Conservation (phyloP, 2,797 vertebrate genomes). For the Neomorphus geoffroyi region DNA sequence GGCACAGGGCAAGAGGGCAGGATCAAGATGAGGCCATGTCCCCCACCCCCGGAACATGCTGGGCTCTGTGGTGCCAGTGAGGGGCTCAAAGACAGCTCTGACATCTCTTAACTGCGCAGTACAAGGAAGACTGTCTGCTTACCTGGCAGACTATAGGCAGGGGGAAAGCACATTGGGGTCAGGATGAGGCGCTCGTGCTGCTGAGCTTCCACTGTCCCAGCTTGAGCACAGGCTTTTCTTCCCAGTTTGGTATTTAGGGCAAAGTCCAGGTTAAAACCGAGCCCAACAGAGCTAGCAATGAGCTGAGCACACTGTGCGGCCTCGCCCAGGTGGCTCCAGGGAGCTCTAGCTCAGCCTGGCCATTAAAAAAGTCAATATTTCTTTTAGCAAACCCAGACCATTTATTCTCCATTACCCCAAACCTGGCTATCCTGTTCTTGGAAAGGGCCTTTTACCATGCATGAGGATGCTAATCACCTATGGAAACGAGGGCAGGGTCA, state of each 20-base stretch:
- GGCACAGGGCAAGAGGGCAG: not conserved
- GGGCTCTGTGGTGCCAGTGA: not conserved
- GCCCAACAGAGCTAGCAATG: not conserved
- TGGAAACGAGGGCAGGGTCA: not conserved
- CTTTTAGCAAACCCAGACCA: conserved; percentile 16
- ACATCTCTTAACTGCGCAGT: not conserved
- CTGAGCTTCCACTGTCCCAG: not conserved
- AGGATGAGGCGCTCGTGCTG: not conserved
- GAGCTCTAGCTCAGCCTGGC: not conserved
- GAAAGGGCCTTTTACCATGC: not conserved
- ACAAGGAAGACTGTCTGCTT: not conserved
- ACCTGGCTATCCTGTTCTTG: not conserved
- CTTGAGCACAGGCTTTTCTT: not conserved
- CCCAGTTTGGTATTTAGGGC: not conserved
- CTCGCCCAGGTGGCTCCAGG: not conserved
- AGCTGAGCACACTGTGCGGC: not conserved
- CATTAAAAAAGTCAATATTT: conserved; percentile 44
- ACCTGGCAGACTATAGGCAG: not conserved
- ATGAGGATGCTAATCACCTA: not conserved
- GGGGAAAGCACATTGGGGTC: not conserved
- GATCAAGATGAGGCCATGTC: not conserved
- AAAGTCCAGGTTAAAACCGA: not conserved
- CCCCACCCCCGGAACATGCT: not conserved
- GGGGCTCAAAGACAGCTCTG: not conserved
- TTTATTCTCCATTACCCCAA: not conserved